phyloP scores from a whole-genome alignment of 2,888 invertebrate species.

The Aphodius granarius region DNA sequence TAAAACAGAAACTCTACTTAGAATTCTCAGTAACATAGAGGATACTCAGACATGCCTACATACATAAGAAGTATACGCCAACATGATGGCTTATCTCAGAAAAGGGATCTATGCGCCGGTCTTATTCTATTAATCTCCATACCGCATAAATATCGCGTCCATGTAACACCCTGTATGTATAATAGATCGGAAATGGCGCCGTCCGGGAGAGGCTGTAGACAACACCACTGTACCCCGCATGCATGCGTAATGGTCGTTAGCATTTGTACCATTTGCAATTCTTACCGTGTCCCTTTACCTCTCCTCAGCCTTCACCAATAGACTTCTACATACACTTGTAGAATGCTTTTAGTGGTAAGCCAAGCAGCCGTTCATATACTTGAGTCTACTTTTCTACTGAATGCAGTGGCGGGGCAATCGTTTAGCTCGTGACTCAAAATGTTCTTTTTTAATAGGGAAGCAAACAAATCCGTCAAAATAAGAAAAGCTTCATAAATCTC shows the following conservation, averaged over 20 bases:
- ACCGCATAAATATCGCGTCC: background rate
- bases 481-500: too few species aligned
- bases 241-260: constrained; percentile 40
- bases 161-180: background rate
- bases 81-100: background rate
- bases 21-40: too few species aligned
- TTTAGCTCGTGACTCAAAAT: too few species aligned
- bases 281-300: constrained; percentile 28
- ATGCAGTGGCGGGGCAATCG: too few species aligned
- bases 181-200: constrained; percentile 34
- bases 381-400: background rate
- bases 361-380: background rate
- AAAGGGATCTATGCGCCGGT: background rate
- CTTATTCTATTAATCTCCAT: background rate
- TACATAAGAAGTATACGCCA: background rate
- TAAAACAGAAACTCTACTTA: background rate
- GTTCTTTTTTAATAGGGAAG: too few species aligned
- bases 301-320: background rate
- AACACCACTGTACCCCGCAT: constrained; percentile 32
- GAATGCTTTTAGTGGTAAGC: background rate
- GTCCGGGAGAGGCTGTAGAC: constrained; percentile 36
- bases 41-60: background rate
- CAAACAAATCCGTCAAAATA: too few species aligned
- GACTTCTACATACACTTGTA: background rate
- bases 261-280: constrained; percentile 39